Evolutionary conservation across 1,140 invertebrate genomes (phyloP), one percentile per base, ranked within the genome.

Genomic region (Drosophila orosa): DNA sequence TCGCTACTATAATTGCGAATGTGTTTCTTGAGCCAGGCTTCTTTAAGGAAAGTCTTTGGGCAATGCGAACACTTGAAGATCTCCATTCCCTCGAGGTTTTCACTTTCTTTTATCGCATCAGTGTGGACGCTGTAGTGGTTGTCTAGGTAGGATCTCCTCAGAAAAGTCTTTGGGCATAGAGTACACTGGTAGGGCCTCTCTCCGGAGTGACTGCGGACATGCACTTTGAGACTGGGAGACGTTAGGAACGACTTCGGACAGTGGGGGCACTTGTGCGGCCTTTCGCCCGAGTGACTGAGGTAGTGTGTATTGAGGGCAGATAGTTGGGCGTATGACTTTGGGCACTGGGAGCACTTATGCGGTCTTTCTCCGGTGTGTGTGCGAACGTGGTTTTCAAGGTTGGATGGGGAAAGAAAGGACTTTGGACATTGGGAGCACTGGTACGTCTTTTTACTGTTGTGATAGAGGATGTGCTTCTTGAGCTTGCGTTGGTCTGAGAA

Each of bases 321-420:
- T 2, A 24, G 31, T 12, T 54, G 50, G 13, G 50, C 50, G 54
- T 56, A 40, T 10, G 54, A 39, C 22, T 56, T 56, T 7, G 54
- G 33, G 33, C 54, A 56, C 5, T 40, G 33, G 31, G 33, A 25
- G 17, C 54, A 56, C 22, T 25, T 40, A 17, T 40, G 22, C 10
- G 54, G 54, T 3, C 54, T 25, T 25, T 65, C 55, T 5, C 37
- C 61, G 0, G 55, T 65, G 29, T 65, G 61, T 3, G 55, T 65
- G 3, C 61, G 55, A 0, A 25, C 19, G 31, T 54, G 50, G 31
- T 54, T 54, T 0, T 54, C 50, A 0, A 54, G 50, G 31, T 54
- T 54, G 3, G 50, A 54, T n/a, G 50, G 50, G 3, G 50, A 54
- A 0, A 54, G 50, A 24, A 54, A 54, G 13, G 50, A 54, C 13